Evolutionary conservation across 2,888 invertebrate species (phyloP).

Genomic region (Cheilosia urbana): DNA sequence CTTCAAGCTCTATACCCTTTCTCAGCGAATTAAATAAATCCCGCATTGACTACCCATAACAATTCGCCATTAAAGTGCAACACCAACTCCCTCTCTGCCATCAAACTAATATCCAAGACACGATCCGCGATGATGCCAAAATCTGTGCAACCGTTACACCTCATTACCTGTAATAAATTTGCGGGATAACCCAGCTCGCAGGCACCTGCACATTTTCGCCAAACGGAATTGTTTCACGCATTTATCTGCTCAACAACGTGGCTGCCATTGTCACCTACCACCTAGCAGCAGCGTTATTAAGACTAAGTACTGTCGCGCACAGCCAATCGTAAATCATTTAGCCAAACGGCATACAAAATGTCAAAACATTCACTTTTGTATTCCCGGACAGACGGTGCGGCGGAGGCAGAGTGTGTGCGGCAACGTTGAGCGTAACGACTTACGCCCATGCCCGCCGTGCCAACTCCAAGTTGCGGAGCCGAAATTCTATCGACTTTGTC

Average conservation of each 20-base stretch:
- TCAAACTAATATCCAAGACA: slow-evolving; percentile 36
- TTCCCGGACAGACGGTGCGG: slow-evolving; percentile 5
- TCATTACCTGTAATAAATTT: slow-evolving; percentile 55
- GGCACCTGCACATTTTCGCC: slow-evolving; percentile 54
- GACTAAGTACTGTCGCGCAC: slow-evolving; percentile 44
- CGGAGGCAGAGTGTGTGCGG: background rate
- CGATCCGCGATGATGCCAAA: slow-evolving; percentile 29
- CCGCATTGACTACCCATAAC: too few relatives aligned
- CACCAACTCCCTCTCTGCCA: slow-evolving; percentile 12
- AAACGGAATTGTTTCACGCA: slow-evolving; percentile 49
- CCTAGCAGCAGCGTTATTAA: slow-evolving; percentile 41
- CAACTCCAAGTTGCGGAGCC: slow-evolving; percentile 16
- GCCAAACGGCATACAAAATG: slow-evolving; percentile 63
- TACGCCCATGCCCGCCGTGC: slow-evolving; percentile 54
- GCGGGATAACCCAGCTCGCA: slow-evolving; percentile 44
- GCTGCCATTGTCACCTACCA: slow-evolving; percentile 31
- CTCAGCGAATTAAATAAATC: too few relatives aligned
- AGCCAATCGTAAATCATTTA: slow-evolving; percentile 65
- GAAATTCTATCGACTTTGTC: slow-evolving; percentile 70
- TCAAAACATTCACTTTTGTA: slow-evolving; percentile 72
- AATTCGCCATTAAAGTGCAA: background rate
- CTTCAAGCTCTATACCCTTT: too few relatives aligned
- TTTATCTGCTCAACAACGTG: slow-evolving; percentile 28
- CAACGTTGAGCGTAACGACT: slow-evolving; percentile 9
- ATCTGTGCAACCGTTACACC: slow-evolving; percentile 31